Conservation (phyloP, 2,888 invertebrate genomes). For the Galerucella nymphaeae region DNA sequence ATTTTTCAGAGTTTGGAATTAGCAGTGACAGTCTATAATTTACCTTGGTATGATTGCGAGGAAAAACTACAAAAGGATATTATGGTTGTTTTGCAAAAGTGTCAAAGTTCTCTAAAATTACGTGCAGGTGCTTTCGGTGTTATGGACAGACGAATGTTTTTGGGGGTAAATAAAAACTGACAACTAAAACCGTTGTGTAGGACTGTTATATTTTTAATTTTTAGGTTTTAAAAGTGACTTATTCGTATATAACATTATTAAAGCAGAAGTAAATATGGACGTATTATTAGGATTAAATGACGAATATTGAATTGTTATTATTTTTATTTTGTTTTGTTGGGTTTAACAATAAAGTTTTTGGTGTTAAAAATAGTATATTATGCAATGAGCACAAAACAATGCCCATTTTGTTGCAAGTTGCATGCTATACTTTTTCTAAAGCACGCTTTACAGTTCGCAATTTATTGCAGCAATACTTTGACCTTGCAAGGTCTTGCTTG, state of each 20-base stretch:
- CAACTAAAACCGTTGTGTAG: neutral
- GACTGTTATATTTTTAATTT: conserved; percentile 6
- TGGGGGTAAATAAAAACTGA: conserved; percentile 25
- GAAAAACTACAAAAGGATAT: conserved; percentile 23
- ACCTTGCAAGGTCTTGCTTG: no score
- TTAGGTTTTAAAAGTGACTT: conserved; percentile 31
- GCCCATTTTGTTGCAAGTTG: no score
- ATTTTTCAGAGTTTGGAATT: conserved; percentile 33
- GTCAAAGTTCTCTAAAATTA: conserved; percentile 31
- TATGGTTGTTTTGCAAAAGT: conserved; percentile 28
- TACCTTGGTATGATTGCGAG: conserved; percentile 34
- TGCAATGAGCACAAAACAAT: no score
- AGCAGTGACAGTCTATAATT: conserved; percentile 28
- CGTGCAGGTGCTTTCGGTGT: conserved; percentile 36
- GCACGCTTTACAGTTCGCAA: no score
- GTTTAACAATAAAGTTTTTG: no score
- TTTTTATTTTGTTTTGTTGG: no score
- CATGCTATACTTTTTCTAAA: no score
- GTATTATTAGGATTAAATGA: no score
- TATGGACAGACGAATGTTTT: conserved; percentile 36
- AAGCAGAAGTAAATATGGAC: neutral
- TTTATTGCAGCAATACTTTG: no score
- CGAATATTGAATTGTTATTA: no score
- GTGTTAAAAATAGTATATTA: no score
- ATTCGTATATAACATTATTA: conserved; percentile 37